Evolutionary conservation across 2,888 invertebrate species (phyloP), one percentile per base, ranked within the genome.

Genomic region (Caenorhabditis panamensis): DNA sequence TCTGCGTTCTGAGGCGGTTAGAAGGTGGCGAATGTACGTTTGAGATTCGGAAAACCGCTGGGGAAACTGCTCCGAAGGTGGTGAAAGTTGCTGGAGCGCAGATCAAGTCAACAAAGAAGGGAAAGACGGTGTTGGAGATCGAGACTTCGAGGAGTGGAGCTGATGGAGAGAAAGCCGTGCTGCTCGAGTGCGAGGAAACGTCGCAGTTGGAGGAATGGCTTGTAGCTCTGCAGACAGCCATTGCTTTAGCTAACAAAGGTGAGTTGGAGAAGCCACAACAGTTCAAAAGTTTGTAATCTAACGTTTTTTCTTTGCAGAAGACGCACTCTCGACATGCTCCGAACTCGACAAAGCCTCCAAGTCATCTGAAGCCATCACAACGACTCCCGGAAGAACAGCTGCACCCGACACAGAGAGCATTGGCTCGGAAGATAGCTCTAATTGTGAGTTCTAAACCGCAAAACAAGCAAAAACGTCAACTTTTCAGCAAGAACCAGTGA

Each of bases 21-120:
- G 86, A 84, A 49, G 86, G 82, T n/a, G 86, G 86, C 9, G 83
- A 84, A 8, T 84, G 89, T 11, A 78, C 82, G 3, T 73, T 89
- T 37, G 88, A 90, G 62, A 77, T 82, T 13, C 66, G 82, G 18
- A 85, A 83, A 73, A 28, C 78, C 13, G 66, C 82, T 0, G 41
- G 36, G n/a, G 84, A 82, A 8, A 16, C 16, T 9, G 20, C 63
- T 0, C 76, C 84, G 9, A 84, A 82, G 62, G 71, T 63, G 5
- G 59, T 87, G 47, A 84, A 82, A 41, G 82, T 89, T 13, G 83
- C 85, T 28, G 80, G 84, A 1, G 88, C 88, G 4, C 84, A 83
- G 41, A 75, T 88, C 16, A 88, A 87, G 53, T 86, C 86, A 4
- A 87, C 88, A 18, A 89, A 89, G 63, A 89, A 89, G 49, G 89